Evolutionary conservation across 2,888 invertebrate genomes (phyloP), one percentile per base, ranked within the genome.

Genomic region (Hoplodrina ambigua): DNA sequence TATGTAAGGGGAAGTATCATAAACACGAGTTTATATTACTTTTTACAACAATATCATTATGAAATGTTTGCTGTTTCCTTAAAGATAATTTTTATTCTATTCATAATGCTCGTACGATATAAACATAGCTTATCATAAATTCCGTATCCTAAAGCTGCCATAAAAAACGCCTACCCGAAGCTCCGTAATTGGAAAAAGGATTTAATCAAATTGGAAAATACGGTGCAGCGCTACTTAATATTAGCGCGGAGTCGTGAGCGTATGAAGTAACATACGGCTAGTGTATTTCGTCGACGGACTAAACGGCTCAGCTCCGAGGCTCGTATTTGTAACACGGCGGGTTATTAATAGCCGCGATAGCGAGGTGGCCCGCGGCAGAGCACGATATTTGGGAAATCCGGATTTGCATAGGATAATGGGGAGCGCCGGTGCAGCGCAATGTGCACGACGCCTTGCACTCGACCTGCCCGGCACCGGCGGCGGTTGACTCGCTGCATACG

Each of bases 341-440:
- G 93, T 93, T 94, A 94, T 94, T 95, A 94, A 94, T 94, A 94
- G 94, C 91, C 91, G 91, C 92, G 93, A 94, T 94, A 93, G 93
- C 92, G 88, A 90, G 88, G 91, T 91, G 90, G 92, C 93, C 93
- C 91, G 93, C 92, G 93, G 94, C 92, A 84, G 83, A 88, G 89
- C 92, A 92, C 92, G 94, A 92, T 94, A 93, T 95, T 94, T 94
- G 91, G 93, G 91, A 91, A 94, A 94, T 93, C 92, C 93, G 94
- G 93, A 94, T 95, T 95, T 94, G 94, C 94, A 95, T 94, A 94
- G 94, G 92, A 93, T 95, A 94, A 95, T 95, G 90, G 93, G 77
- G 87, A 86, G 87, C 84, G 86, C 81, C 83, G 78, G 80, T 89
- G 89, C 90, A 88, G 81, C 85, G 86, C 90, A 88, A 87, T 87